Base-by-base conservation (phyloP, 2,888 invertebrate genomes). In the Lasioglossum vierecki region DNA sequence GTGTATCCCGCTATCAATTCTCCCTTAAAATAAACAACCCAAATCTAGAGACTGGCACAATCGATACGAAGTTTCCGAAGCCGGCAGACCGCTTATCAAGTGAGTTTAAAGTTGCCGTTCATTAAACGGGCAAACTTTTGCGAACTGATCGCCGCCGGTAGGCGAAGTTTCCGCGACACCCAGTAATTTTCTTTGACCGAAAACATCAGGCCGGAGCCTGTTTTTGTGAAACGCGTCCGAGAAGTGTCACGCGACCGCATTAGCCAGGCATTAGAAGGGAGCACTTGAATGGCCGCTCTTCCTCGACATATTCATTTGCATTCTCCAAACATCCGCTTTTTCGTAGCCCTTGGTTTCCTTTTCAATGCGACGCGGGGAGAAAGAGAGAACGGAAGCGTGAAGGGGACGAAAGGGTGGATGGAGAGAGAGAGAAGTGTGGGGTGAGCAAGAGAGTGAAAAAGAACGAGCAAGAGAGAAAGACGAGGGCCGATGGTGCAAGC, bases 281-380 rank as follows among this genome's bases (percentile, higher is more conserved):
- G 63, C 46, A 68, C 80, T 77, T 44, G 83, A 77, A 68, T 73
- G 66, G 73, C 63, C 60, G 79, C 76, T 68, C 82, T 68, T 66
- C 63, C 41, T 26, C 71, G 22, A 75, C 72, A 80, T 41, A 79
- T 85, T 88, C 84, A 88, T 88, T 87, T 88, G 88, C 88, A 87
- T 87, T 84, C 77, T 77, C 79, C 88, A 87, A 88, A 85, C 88
- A 80, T 88, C 88, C 82, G 87, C 85, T 84, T 87, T 88, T 82
- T 88, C 83, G 84, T 83, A 74, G 85, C 74, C 82, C 88, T 75
- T 77, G 78, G 81, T 82, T 82, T 78, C 82, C 79, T 83, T 63
- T 81, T 79, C 44, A 57, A 44, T 72, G 85, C 80, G 35, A 44
- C 75, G 22, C 8, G 63, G 85, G 85, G 68, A 75, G 87, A 79